A percentile compares a stretch with the other conserved stretches of the same genome.
Conservation (phyloP, 2,888 invertebrate species). For the Hymenopus coronatus region DNA sequence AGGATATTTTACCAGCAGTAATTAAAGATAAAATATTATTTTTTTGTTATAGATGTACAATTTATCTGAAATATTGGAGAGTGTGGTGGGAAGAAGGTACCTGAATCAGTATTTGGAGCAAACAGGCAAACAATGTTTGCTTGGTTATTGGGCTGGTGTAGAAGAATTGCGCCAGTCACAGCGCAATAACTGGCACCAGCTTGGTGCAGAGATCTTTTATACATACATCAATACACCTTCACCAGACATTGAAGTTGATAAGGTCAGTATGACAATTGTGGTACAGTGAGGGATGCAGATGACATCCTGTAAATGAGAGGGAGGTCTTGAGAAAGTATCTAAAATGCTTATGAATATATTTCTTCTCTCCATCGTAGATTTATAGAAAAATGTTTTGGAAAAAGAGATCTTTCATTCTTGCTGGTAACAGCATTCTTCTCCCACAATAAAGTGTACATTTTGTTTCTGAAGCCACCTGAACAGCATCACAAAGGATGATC, state of each 20-base stretch:
- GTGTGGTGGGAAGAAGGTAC: conserved; percentile 74
- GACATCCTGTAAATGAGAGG: too few relatives aligned
- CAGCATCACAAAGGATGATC: too few relatives aligned
- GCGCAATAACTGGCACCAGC: conserved; percentile 75
- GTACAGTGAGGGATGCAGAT: neutral
- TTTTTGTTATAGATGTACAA: conserved; percentile 59
- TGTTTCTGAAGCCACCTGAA: too few relatives aligned
- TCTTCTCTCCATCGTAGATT: neutral
- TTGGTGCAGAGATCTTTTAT: conserved; percentile 89
- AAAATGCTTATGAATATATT: neutral
- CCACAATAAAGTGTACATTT: too few relatives aligned
- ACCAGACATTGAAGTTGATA: conserved; percentile 79
- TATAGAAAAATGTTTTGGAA: neutral
- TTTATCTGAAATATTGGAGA: conserved; percentile 70
- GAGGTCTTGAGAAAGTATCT: neutral
- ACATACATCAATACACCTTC: conserved; percentile 80
- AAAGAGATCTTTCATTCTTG: neutral
- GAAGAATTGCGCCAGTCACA: conserved; percentile 78
- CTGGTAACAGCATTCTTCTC: too few relatives aligned
- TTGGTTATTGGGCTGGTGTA: conserved; percentile 83
- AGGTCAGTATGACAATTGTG: conserved; percentile 46
- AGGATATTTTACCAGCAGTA: too few relatives aligned
- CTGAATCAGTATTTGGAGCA: conserved; percentile 79
- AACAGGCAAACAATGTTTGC: conserved; percentile 76
- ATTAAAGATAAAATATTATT: too few relatives aligned